These are phyloP conservation scores for Indri indri DNA, from an alignment of 2,113 vertebrate species.

Conservation along the genomic window DNA sequence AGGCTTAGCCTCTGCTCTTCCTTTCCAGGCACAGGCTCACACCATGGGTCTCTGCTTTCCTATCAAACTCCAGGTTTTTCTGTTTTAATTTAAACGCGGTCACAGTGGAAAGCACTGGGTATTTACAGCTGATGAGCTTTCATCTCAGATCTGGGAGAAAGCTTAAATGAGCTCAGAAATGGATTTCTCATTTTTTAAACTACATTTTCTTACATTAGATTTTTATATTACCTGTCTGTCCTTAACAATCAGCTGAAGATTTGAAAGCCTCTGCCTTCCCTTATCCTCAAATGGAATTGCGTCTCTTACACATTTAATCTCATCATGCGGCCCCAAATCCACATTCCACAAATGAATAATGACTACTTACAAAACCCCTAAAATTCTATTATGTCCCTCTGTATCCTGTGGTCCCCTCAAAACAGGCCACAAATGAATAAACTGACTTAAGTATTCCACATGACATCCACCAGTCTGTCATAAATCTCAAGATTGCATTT, in stretches of 20 bases:
- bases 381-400: not conserved
- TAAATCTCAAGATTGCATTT: not conserved
- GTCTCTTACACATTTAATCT: constrained; percentile 32
- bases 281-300: not conserved
- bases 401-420: not conserved
- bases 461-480: not conserved
- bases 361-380: not conserved
- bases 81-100: constrained; percentile 6
- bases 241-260: constrained; percentile 23
- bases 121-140: constrained; percentile 21
- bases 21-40: too few species aligned
- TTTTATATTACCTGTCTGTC: constrained; percentile 55
- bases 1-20: not conserved
- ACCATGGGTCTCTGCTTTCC: not conserved
- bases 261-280: not conserved
- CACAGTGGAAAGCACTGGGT: not conserved
- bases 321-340: not conserved
- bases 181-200: constrained; percentile 41
- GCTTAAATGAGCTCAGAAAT: constrained; percentile 35
- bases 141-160: constrained; percentile 13
- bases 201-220: constrained; percentile 45
- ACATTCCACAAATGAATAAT: constrained; percentile 45
- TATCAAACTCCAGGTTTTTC: not conserved
- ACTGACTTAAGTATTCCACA: not conserved
- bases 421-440: not conserved